Percentiles rank a stretch among this genome's conserved stretches.
Evolutionary conservation across 2,888 invertebrate species (phyloP).

Genomic region (Cinara cedri): DNA sequence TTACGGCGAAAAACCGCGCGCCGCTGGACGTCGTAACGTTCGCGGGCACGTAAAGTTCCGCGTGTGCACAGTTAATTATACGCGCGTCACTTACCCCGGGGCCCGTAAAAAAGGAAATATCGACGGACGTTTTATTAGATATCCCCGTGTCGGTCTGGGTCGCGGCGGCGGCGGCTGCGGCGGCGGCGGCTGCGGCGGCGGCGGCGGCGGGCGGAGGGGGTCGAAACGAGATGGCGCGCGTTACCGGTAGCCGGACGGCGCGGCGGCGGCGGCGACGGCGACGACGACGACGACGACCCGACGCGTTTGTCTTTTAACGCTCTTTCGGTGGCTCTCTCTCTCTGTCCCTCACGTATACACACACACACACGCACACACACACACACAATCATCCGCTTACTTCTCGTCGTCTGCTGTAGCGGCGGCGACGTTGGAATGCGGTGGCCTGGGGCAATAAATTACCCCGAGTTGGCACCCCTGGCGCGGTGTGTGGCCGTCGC

Average conservation of each 20-base stretch:
- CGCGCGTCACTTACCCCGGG: too few relatives aligned
- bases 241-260: slow-evolving; percentile 36
- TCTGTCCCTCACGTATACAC: neutral
- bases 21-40: too few relatives aligned
- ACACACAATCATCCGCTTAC: neutral
- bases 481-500: slow-evolving; percentile 51
- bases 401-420: neutral
- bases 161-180: neutral
- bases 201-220: too few relatives aligned
- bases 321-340: neutral
- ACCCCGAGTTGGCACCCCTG: slow-evolving; percentile 56
- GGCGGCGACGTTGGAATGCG: slow-evolving; percentile 40
- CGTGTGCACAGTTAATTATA: too few relatives aligned
- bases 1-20: too few relatives aligned
- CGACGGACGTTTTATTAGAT: too few relatives aligned
- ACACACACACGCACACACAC: neutral
- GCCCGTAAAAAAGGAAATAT: too few relatives aligned
- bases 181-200: neutral
- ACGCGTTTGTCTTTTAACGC: slow-evolving; percentile 36
- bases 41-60: too few relatives aligned
- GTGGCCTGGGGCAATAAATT: slow-evolving; percentile 46
- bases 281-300: slow-evolving; percentile 3
- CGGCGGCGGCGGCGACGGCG: neutral
- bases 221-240: slow-evolving; percentile 6
- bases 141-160: neutral